Percentiles rank a stretch among this genome's conserved stretches.
Evolutionary conservation across 2,888 invertebrate genomes (phyloP).

Genomic region (Macrosiphum euphorbiae): DNA sequence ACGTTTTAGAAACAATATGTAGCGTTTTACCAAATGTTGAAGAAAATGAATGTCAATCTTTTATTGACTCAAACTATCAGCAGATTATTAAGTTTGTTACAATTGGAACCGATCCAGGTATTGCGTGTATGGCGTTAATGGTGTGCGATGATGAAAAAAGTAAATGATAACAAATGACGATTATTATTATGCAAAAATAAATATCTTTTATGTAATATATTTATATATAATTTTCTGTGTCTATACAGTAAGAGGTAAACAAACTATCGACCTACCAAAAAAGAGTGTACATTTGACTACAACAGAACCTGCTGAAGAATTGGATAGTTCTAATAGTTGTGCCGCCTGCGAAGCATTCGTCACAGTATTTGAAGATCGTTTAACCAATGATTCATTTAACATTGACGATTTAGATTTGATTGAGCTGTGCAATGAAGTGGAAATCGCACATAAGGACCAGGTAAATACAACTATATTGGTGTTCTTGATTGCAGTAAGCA

Average conservation of each 20-base stretch:
- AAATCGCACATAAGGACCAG: not conserved
- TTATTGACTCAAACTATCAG: slow-evolving; percentile 14
- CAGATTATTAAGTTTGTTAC: slow-evolving; percentile 1
- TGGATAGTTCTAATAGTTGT: slow-evolving; percentile 50
- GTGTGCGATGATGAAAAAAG: slow-evolving; percentile 19
- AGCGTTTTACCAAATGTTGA: slow-evolving; percentile 36
- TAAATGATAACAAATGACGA: not conserved
- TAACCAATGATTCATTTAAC: not conserved
- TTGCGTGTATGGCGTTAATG: slow-evolving; percentile 45
- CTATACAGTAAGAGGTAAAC: not conserved
- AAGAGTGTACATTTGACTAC: not conserved
- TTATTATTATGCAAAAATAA: not conserved
- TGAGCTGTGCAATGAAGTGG: slow-evolving; percentile 34
- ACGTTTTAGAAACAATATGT: slow-evolving; percentile 16
- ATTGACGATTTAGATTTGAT: slow-evolving; percentile 23
- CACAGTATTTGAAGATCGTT: slow-evolving; percentile 48
- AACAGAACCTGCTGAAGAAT: not conserved
- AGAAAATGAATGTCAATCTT: slow-evolving; percentile 44
- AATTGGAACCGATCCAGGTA: slow-evolving; percentile 42
- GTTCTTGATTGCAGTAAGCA: not conserved
- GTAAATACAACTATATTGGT: slow-evolving; percentile 3
- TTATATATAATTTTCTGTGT: not conserved
- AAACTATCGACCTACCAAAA: not conserved
- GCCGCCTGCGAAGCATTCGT: slow-evolving; percentile 62
- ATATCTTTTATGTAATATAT: not conserved